Evolutionary conservation across 2,797 vertebrate genomes (phyloP), one percentile per base, ranked within the genome.

Genomic region (Ispidina lecontei): DNA sequence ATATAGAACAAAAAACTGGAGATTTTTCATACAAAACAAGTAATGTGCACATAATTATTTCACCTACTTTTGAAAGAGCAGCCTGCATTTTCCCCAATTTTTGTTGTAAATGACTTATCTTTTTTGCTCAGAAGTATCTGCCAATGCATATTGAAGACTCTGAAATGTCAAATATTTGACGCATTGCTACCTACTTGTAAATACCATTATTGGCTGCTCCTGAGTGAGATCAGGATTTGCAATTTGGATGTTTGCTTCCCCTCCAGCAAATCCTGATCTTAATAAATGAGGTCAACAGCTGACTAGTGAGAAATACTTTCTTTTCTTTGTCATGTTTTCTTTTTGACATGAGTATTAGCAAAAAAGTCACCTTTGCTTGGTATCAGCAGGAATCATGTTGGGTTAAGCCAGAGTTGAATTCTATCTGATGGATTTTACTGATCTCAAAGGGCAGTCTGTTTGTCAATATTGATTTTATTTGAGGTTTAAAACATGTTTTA

Each of bases 161-260:
- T 90, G 33, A 72, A 96, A 83, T 65, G 74, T 72, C 81, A 90
- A 89, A 78, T 94, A 84, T 79, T 93, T 96, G 82, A 43, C 2
- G 3, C 4, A 22, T 94, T 79, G 49, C 89, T 82, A 74, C 79
- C 75, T 96, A 82, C 94, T 94, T 92, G 87, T 88, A 94, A 70
- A 79, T 87, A 69, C 67, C 80, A 41, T 91, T 94, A 91, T 94
- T 95, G 93, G 86, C 89, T 96, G 72, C 85, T 95, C 10, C 67
- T 80, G 93, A 94, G 95, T 86, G 82, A 89, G 75, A 87, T 93
- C 67, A 89, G 79, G 77, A 87, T 95, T 96, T 94, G 64, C 17
- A 93, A 87, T 95, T 70, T 83, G 84, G 33, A 52, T 90, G 65
- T 87, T 77, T 91, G 84, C 55, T 95, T 95, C n/a, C 10, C 46